phyloP scores from a whole-genome alignment of 1,140 invertebrate species.

The Nasonia longicornis region DNA sequence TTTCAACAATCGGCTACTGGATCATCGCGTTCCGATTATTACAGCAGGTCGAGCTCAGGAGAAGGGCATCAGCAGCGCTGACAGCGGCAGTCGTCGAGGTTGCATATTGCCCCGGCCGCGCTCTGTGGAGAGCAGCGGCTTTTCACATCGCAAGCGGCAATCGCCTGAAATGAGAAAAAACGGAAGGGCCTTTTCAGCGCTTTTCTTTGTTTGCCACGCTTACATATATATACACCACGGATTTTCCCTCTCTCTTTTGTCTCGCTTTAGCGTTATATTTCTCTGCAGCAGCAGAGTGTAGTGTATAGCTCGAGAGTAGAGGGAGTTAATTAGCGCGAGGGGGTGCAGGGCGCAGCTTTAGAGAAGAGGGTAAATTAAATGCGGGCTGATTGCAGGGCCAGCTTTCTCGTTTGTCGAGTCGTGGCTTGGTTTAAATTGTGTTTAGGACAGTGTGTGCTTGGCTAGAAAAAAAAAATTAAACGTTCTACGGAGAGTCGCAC shows the following conservation, averaged over 20 bases:
- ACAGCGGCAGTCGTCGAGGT: neutral
- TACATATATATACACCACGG: neutral
- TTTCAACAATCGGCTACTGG: neutral
- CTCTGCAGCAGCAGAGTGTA: neutral
- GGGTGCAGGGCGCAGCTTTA: neutral
- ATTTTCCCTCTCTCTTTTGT: neutral
- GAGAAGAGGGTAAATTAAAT: conserved; percentile 5
- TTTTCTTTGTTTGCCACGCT: conserved; percentile 4
- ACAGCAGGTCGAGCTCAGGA: neutral
- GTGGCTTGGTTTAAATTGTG: neutral
- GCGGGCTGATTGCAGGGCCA: neutral
- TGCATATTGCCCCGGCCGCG: neutral
- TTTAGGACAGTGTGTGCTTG: neutral
- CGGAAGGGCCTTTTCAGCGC: conserved; percentile 15
- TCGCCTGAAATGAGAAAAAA: conserved; percentile 44
- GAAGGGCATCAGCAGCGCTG: neutral
- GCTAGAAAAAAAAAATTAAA: neutral
- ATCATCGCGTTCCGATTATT: neutral
- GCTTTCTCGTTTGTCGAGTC: neutral
- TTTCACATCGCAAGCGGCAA: neutral
- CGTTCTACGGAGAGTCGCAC: too few relatives aligned
- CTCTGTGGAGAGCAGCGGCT: neutral
- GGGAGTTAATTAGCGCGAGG: conserved; percentile 14
- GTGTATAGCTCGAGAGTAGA: neutral
- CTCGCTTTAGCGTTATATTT: neutral